Evolutionary conservation across 2,888 invertebrate genomes (phyloP), one percentile per base, ranked within the genome.

Genomic region (Platypus cylindrus): DNA sequence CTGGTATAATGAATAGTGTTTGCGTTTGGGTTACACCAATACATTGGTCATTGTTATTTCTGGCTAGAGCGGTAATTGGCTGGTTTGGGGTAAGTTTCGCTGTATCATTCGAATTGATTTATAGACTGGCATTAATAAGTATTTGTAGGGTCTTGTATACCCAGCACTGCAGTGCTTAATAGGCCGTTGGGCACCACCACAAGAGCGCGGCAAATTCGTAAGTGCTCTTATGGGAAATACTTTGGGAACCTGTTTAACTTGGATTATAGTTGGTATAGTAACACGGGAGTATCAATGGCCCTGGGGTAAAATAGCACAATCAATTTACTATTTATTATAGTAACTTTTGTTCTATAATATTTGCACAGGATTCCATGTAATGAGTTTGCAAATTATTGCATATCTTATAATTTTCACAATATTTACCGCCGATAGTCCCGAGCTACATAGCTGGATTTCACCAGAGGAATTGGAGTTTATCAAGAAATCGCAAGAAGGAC

Each of bases 161-260:
- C 77, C 77, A 3, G 64, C 73, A 5, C 62, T 73, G 11, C 76
- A 77, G 42, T 68, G 66, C 2, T 52, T 80, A 38, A 71, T 80
- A 3, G 76, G 79, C 0, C 67, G 71, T 48, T 81, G 80, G 80
- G 68, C 78, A 0, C 79, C 80, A 1, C 78, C 79, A 1, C 66
- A 70, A 15, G 80, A 80, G 52, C 78, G 75, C 52, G 73, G 78
- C 8, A 75, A 78, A 51, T 80, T 81, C 51, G 64, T 79, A 2
- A 73, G 76, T 47, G 71, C 78, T 1, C 62, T 79, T 48, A 72
- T 78, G 67, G 80, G 80, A 7, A 79, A 79, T 3, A 77, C 78
- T 0, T 65, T 80, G 32, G 80, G 76, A 2, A 79, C 79, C 1
- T 72, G 78, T 2, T 60, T 78, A 2, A 75, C 79, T 0, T 79